phyloP scores from a whole-genome alignment of 2,113 vertebrate genomes.

The Marcusenius ussheri region DNA sequence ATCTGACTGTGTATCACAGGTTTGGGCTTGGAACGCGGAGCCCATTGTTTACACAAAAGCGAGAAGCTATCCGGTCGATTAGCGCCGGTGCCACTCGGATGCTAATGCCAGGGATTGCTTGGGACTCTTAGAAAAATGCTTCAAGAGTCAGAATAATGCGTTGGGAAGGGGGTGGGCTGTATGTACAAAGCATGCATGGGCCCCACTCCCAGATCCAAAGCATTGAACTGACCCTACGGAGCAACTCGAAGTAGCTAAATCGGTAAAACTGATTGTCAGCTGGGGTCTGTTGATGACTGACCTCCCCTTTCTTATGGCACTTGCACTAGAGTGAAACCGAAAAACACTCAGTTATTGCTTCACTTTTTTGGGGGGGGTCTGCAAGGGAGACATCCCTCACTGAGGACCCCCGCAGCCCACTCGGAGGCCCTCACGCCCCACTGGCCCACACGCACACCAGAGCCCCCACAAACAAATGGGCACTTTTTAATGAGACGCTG shows the following conservation, averaged over 20 bases:
- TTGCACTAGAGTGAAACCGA: background rate
- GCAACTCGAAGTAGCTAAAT: background rate
- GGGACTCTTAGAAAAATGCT: background rate
- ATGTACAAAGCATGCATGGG: background rate
- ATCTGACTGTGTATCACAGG: background rate
- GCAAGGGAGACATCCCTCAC: background rate
- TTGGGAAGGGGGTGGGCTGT: background rate
- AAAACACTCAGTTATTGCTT: background rate
- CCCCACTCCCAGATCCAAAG: background rate
- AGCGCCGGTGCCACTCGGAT: background rate
- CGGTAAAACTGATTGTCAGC: background rate
- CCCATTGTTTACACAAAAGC: slow-evolving; percentile 17
- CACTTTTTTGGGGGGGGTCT: background rate
- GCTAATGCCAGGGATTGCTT: slow-evolving; percentile 7
- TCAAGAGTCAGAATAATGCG: background rate
- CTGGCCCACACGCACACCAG: background rate
- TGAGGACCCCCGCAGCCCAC: background rate
- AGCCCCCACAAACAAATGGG: slow-evolving; percentile 4
- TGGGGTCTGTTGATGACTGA: background rate
- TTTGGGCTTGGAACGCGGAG: background rate
- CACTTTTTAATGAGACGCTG: slow-evolving; percentile 26
- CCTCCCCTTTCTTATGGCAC: background rate
- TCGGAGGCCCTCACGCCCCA: background rate
- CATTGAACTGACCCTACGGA: background rate
- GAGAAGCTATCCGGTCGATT: slow-evolving; percentile 2